Evolutionary conservation across 1,140 invertebrate genomes (phyloP).

Genomic region (Camponotus vicinus): DNA sequence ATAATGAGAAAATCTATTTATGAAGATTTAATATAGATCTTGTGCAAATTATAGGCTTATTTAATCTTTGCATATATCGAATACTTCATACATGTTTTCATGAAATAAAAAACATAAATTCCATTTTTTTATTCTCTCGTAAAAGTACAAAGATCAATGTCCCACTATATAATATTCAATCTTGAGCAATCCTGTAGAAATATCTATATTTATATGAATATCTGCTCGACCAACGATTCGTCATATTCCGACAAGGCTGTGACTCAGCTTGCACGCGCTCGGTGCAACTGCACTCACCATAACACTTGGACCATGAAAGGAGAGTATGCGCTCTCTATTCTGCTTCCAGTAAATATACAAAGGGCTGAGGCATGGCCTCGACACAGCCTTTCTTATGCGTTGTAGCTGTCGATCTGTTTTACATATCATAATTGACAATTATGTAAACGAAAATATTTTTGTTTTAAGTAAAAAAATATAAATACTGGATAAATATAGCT

Average conservation of each 20-base stretch:
- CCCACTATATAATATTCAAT: not conserved
- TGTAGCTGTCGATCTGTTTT: not conserved
- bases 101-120: not conserved
- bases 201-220: conserved; percentile 7
- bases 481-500: not conserved
- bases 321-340: conserved; percentile 17
- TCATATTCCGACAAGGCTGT: not conserved
- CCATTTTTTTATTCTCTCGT: not conserved
- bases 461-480: not conserved
- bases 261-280: not conserved
- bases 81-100: not conserved
- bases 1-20: not conserved
- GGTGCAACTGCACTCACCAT: conserved; percentile 41
- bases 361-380: not conserved
- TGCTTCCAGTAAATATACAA: conserved; percentile 32
- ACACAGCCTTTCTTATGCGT: not conserved
- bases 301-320: conserved; percentile 40
- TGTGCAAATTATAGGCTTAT: not conserved
- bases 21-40: not conserved
- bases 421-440: not conserved
- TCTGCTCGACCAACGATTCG: not conserved
- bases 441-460: not conserved
- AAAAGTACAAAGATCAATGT: not conserved
- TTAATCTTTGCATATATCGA: not conserved
- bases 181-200: not conserved